A percentile compares a stretch with the other conserved stretches of the same genome.
Conservation (phyloP, 1,140 invertebrate genomes). For the Triops cancriformis region DNA sequence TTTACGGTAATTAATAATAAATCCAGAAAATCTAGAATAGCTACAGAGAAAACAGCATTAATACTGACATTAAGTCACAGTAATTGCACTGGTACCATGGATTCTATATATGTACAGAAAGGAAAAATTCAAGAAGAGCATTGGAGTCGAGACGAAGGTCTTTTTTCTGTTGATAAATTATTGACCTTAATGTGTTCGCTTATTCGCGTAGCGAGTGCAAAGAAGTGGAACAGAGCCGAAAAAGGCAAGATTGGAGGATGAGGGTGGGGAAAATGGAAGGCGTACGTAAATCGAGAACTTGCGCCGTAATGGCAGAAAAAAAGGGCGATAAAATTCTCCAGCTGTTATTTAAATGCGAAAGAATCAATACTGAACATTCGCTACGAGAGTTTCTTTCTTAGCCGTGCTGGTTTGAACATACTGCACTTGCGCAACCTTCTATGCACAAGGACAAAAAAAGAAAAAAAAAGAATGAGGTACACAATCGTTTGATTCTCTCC, state of each 20-base stretch:
- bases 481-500: neutral
- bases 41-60: no score
- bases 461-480: neutral
- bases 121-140: no score
- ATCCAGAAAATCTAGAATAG: no score
- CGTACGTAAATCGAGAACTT: neutral
- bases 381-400: neutral
- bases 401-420: neutral
- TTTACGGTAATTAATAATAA: no score
- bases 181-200: no score
- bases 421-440: neutral
- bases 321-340: slow-evolving; percentile 1
- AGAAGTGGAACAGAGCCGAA: no score
- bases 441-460: neutral
- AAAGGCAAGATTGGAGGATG: neutral
- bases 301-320: neutral
- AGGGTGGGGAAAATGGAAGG: neutral
- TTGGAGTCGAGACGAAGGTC: no score
- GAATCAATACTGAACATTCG: slow-evolving; percentile 10
- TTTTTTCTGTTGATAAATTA: no score
- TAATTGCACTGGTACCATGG: no score
- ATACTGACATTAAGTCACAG: no score
- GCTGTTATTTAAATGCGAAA: slow-evolving; percentile 1
- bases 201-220: no score
- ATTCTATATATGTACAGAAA: no score